Conservation (phyloP, 2,113 vertebrate genomes). For the Esox niger region DNA sequence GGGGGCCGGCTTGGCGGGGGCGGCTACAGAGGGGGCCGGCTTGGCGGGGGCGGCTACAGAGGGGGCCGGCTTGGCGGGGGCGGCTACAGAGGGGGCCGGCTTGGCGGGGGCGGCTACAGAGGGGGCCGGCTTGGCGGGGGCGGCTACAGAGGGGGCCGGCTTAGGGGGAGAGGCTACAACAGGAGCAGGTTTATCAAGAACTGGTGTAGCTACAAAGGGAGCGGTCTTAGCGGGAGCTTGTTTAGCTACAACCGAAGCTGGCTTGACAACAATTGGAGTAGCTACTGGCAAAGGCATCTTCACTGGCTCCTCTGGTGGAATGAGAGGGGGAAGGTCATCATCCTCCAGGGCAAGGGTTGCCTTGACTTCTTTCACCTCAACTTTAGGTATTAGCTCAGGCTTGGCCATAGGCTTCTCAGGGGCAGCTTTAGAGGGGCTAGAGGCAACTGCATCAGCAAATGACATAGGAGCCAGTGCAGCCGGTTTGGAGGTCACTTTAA, state of each 20-base stretch:
- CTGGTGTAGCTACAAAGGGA: slow-evolving; percentile 1
- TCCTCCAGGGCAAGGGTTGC: slow-evolving; percentile 51
- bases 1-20: not conserved
- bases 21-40: not conserved
- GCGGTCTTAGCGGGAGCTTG: not conserved
- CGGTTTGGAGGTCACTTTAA: slow-evolving; percentile 66
- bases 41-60: not conserved
- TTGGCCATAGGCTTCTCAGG: slow-evolving; percentile 20
- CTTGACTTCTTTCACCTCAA: slow-evolving; percentile 36
- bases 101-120: not conserved
- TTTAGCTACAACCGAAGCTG: not conserved
- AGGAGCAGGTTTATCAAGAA: not conserved
- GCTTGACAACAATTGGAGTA: slow-evolving; percentile 42
- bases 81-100: not conserved
- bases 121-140: slow-evolving; percentile 6
- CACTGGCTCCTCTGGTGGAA: slow-evolving; percentile 80
- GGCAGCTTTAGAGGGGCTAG: slow-evolving; percentile 48
- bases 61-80: not conserved
- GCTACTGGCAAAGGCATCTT: slow-evolving; percentile 66
- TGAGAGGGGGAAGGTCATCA: slow-evolving; percentile 90
- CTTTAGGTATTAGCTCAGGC: slow-evolving; percentile 10
- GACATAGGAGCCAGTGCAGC: slow-evolving; percentile 63
- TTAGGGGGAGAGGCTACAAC: slow-evolving; percentile 12
- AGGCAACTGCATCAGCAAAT: slow-evolving; percentile 55
- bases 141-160: slow-evolving; percentile 2